Evolutionary conservation across 2,888 invertebrate species (phyloP).

Genomic region (Odontocerum albicorne): DNA sequence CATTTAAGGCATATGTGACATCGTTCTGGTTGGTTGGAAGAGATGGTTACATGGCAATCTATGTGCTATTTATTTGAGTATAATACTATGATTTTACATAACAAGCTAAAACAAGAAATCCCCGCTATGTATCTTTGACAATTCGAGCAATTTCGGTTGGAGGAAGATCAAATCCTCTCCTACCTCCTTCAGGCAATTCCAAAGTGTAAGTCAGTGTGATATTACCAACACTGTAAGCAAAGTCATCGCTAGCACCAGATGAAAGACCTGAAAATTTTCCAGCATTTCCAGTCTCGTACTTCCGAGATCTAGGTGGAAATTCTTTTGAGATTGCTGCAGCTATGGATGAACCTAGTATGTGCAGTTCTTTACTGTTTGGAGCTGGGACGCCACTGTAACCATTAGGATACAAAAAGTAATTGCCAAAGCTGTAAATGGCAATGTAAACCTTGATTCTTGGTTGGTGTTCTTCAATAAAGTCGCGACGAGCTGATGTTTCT

Average conservation of each 20-base stretch:
- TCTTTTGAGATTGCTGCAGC: constrained; percentile 46
- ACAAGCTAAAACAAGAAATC: constrained; percentile 53
- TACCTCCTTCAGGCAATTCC: constrained; percentile 62
- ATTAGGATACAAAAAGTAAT: constrained; percentile 69
- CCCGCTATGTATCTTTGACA: constrained; percentile 62
- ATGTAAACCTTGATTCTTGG: constrained; percentile 63
- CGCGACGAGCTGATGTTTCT: constrained; percentile 62
- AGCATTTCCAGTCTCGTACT: constrained; percentile 58
- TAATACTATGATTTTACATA: too few relatives aligned
- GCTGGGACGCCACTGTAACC: constrained; percentile 60
- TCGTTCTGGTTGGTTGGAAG: too few relatives aligned
- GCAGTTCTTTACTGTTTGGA: constrained; percentile 50
- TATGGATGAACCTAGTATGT: constrained; percentile 49
- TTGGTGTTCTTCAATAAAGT: constrained; percentile 51
- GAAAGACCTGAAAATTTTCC: constrained; percentile 56
- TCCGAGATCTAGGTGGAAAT: constrained; percentile 45
- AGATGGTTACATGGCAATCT: too few relatives aligned
- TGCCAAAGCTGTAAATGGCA: constrained; percentile 75
- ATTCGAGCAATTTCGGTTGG: constrained; percentile 58
- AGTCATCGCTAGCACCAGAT: constrained; percentile 68
- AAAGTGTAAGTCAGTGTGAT: constrained; percentile 64
- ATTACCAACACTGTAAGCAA: constrained; percentile 57
- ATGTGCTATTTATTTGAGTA: too few relatives aligned
- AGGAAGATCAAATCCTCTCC: constrained; percentile 59
- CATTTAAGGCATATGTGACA: too few relatives aligned